A percentile compares a stretch with the other conserved stretches of the same genome.
phyloP scores from a whole-genome alignment of 1,140 invertebrate genomes.

The Formica selysi region DNA sequence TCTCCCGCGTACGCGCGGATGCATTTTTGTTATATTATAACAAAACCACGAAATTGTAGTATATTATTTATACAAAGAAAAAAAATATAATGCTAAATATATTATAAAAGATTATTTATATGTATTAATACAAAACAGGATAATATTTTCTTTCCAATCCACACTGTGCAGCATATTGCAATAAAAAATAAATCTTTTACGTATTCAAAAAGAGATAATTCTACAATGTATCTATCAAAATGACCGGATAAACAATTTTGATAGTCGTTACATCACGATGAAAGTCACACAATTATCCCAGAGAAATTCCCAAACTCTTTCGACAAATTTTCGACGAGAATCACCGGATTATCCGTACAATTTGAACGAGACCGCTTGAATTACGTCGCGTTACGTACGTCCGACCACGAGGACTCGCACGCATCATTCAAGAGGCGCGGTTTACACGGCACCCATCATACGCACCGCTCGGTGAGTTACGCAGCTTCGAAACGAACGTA shows the following conservation, averaged over 20 bases:
- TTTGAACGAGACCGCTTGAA: background rate
- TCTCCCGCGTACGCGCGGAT: background rate
- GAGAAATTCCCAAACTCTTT: background rate
- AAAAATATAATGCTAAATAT: background rate
- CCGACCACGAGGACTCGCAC: too few relatives aligned
- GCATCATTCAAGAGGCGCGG: background rate
- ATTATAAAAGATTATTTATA: background rate
- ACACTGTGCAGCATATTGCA: background rate
- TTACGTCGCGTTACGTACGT: background rate
- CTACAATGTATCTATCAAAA: background rate
- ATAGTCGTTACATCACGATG: background rate
- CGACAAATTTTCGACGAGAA: background rate
- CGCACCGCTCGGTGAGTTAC: conserved; percentile 56
- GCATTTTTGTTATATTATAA: background rate
- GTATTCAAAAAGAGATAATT: background rate
- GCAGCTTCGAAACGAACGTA: conserved; percentile 67
- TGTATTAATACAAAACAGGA: background rate
- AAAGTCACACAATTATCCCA: background rate
- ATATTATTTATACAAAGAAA: background rate
- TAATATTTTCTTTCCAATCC: background rate
- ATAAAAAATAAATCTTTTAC: background rate
- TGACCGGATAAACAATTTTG: background rate
- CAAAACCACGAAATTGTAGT: background rate
- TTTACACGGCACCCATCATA: conserved; percentile 23
- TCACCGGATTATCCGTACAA: background rate